Base-by-base conservation (phyloP, 2,797 vertebrate genomes). In the Pelobates cultripes region DNA sequence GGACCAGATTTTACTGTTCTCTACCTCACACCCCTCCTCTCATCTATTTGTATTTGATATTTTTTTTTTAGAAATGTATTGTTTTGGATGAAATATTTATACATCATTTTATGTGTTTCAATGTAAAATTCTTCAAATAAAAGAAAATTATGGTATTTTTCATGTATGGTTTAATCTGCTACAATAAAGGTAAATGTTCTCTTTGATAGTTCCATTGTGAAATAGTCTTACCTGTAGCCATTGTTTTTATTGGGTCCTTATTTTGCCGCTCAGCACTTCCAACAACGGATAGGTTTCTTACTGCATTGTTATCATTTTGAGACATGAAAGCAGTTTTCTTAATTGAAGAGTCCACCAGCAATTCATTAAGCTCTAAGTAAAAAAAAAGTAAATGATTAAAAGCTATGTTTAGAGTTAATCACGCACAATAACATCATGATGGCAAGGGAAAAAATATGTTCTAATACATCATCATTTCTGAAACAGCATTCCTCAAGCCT, bases 181-280 rank as follows among this genome's bases (percentile, higher is more conserved):
- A 28, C 28, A 28, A 28, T 28, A 28, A 28, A 28, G 28, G 28
- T 28, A 28, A 28, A 28, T 28, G 28, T 28, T 51, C 47, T 6
- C 47, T 6, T 51, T 51, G 5, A 51, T 5, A 51, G 10, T 51
- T 64, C 14, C 61, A 64, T 64, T 17, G 4, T 9, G 17, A 64
- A 64, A 6, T 0, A n/a, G 53, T 61, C 86, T 90, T 95, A 98
- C 97, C 94, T 0, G 96, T 93, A 91, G 96, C 95, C 97, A 98
- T 98, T 85, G 92, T 88, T 88, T 90, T 88, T 86, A 77, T 82
- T 79, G 84, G 80, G 85, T 88, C 85, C 86, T 89, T 89, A 87
- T 87, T 87, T 82, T 84, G 63, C 85, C 53, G 87, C 85, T 87
- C 84, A 83, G 89, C 83, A 87, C 91, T 93, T 87, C 93, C 92